phyloP scores from a whole-genome alignment of 2,113 vertebrate genomes.

The Rhinichthys klamathensis region DNA sequence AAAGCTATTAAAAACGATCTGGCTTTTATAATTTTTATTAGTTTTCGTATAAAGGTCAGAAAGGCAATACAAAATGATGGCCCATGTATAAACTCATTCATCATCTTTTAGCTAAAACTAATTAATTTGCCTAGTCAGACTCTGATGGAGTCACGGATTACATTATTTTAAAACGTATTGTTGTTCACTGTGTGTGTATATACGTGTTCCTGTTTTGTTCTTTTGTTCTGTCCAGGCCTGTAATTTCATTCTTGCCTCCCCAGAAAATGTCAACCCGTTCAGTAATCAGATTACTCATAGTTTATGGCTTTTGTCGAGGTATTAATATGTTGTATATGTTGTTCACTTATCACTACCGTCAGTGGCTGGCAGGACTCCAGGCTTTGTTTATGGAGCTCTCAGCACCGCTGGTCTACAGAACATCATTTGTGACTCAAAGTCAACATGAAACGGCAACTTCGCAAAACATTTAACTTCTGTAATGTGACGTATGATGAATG shows the following conservation, averaged over 20 bases:
- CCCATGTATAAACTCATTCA: slow-evolving; percentile 41
- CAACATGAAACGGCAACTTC: neutral
- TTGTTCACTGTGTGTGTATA: slow-evolving; percentile 37
- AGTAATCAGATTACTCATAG: slow-evolving; percentile 46
- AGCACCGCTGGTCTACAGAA: neutral
- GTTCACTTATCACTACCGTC: slow-evolving; percentile 36
- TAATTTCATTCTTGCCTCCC: slow-evolving; percentile 42
- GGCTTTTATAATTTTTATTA: slow-evolving; percentile 43
- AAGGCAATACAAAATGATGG: slow-evolving; percentile 40
- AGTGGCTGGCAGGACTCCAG: slow-evolving; percentile 19
- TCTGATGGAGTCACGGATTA: slow-evolving; percentile 45
- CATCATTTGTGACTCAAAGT: slow-evolving; percentile 13
- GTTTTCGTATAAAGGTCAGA: slow-evolving; percentile 36
- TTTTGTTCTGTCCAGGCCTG: slow-evolving; percentile 41
- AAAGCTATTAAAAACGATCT: slow-evolving; percentile 7
- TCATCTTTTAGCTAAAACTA: slow-evolving; percentile 46
- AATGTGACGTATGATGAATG: slow-evolving; percentile 1
- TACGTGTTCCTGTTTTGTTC: slow-evolving; percentile 25
- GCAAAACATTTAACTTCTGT: neutral
- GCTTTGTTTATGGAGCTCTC: slow-evolving; percentile 30
- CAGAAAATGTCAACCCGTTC: slow-evolving; percentile 51
- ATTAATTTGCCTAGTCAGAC: slow-evolving; percentile 46
- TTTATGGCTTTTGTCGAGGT: slow-evolving; percentile 25
- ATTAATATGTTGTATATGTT: slow-evolving; percentile 45
- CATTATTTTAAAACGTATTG: slow-evolving; percentile 45